Percentiles rank a stretch among this genome's conserved stretches.
These are phyloP conservation scores for Holotrichia oblita DNA, from an alignment of 1,140 invertebrate species.

Conservation along the genomic window DNA sequence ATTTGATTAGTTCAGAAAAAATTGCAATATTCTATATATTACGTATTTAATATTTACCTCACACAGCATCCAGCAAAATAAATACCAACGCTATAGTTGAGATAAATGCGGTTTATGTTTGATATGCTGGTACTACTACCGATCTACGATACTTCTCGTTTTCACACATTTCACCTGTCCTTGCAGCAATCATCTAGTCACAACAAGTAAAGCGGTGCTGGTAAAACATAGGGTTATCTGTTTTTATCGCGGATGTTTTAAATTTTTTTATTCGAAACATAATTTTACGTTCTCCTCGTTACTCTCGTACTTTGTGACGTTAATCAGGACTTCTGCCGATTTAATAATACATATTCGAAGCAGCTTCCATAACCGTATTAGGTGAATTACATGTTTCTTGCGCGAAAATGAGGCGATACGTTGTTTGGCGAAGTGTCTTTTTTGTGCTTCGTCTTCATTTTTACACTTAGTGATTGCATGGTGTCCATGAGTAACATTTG, in stretches of 20 bases:
- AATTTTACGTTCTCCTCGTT: conserved; percentile 8
- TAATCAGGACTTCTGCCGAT: conserved; percentile 16
- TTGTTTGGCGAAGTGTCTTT: not conserved
- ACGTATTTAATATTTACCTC: too few relatives aligned
- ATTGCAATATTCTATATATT: too few relatives aligned
- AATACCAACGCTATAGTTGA: not conserved
- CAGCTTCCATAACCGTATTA: not conserved
- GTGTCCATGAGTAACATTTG: too few relatives aligned
- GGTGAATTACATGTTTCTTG: not conserved
- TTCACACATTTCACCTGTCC: conserved; percentile 11
- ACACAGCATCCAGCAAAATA: not conserved
- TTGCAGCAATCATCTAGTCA: conserved; percentile 12
- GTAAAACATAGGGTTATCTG: conserved; percentile 6
- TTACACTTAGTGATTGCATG: too few relatives aligned
- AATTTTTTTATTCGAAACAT: not conserved
- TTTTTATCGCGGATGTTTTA: not conserved
- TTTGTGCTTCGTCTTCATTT: not conserved
- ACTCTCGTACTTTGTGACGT: not conserved
- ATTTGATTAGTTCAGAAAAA: too few relatives aligned
- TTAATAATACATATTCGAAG: conserved; percentile 14
- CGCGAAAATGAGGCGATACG: conserved; percentile 13
- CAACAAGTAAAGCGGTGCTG: not conserved
- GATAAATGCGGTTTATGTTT: not conserved
- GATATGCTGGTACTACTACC: not conserved
- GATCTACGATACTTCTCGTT: not conserved